Base-by-base conservation (phyloP, 2,113 vertebrate genomes). In the Tachysurus fulvidraco region DNA sequence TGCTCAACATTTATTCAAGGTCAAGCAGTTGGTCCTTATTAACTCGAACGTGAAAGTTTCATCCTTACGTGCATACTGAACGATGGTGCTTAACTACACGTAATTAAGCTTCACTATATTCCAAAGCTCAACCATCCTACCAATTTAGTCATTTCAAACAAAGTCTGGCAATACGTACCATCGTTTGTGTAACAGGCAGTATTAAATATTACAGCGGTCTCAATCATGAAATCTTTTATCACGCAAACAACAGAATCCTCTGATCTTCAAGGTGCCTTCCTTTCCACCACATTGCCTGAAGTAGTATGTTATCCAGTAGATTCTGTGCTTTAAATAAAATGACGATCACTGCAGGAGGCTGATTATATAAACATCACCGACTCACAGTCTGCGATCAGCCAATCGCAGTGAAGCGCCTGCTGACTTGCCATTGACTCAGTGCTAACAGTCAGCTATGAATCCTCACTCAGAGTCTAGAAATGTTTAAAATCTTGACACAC, bases 301-400 rank as follows among this genome's bases (percentile, higher is more conserved):
- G 55, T 10, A 46, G 69, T 13, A 60, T 11, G 41, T 23, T 46
- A 60, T 44, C 54, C 69, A 62, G 41, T 76, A 17, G 55, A 83
- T 77, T 78, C 30, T 79, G 86, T 25, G 54, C 46, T 78, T 57
- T 79, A 44, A 30, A 65, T 71, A 21, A 21, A 77, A 21, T 4
- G 50, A 81, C 30, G 80, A 46, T 79, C 73, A 67, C 85, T 86
- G 85, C 76, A 10, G 69, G 88, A 57, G 30, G 25, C 52, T 11
- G 54, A 65, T 87, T 87, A 85, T 80, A 89, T 85, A 89, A 89
- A 85, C 41, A 28, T 80, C 50, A 77, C 25, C n/a, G 50, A 17
- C 46, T 28, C 8, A 69, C 52, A 54, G 44, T 62, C 60, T 81
- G 50, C 77, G n/a, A 64, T 84, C 69, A 60, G 67, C 85, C 88